These are phyloP conservation scores for Tetanocera ferruginea DNA, from an alignment of 2,888 invertebrate species.

Conservation along the genomic window DNA sequence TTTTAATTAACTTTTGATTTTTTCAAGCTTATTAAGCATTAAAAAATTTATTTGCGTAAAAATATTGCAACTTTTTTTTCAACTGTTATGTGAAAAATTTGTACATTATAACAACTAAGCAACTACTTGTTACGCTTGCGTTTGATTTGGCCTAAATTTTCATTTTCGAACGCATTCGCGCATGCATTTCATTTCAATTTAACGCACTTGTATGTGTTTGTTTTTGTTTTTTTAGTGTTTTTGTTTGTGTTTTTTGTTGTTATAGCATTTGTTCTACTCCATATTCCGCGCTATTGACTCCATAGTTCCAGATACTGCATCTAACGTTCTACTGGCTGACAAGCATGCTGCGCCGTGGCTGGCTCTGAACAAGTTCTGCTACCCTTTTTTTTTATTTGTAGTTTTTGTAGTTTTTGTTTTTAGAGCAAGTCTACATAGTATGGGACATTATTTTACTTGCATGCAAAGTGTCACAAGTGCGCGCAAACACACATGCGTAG, in stretches of 20 bases:
- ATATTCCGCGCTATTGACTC: slow-evolving; percentile 12
- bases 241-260: neutral
- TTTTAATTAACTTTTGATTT: neutral
- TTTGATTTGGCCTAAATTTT: slow-evolving; percentile 44
- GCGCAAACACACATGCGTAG: neutral
- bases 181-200: slow-evolving; percentile 22
- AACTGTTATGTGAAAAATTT: too few species aligned
- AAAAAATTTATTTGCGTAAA: too few species aligned
- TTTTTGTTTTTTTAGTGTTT: neutral
- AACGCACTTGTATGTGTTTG: neutral
- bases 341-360: neutral
- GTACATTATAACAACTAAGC: too few species aligned
- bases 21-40: neutral
- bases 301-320: neutral
- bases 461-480: neutral
- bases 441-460: neutral
- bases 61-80: too few species aligned
- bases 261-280: slow-evolving; percentile 16
- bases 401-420: neutral
- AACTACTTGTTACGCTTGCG: neutral
- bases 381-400: neutral
- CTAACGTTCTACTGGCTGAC: slow-evolving; percentile 23
- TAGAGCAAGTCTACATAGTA: neutral
- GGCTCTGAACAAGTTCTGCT: slow-evolving; percentile 17
- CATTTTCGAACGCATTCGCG: slow-evolving; percentile 43